These are phyloP conservation scores for Heteromyza rotundicornis DNA, from an alignment of 2,888 invertebrate genomes.

Conservation along the genomic window DNA sequence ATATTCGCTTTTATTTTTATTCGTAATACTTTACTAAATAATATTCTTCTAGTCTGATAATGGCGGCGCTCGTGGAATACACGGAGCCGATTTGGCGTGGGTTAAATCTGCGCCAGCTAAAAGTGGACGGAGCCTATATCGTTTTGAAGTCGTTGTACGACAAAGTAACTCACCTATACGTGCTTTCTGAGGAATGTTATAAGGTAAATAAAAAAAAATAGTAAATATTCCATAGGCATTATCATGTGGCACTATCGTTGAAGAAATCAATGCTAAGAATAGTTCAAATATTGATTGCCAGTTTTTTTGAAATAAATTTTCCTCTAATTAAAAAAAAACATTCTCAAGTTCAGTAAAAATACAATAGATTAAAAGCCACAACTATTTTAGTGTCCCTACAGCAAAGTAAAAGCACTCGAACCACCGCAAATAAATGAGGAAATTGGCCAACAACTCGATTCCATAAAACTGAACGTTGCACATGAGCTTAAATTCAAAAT, in stretches of 20 bases:
- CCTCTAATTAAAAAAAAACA: no score
- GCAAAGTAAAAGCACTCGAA: constrained; percentile 62
- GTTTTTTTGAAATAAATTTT: no score
- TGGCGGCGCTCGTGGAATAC: constrained; percentile 68
- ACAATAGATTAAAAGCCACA: neutral
- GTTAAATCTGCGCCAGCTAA: constrained; percentile 67
- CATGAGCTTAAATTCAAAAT: constrained; percentile 67
- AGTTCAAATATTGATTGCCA: neutral
- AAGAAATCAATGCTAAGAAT: no score
- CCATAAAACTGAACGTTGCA: constrained; percentile 65
- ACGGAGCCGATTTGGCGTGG: constrained; percentile 66
- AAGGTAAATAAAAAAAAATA: constrained; percentile 67
- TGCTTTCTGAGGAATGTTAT: constrained; percentile 74
- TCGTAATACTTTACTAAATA: no score
- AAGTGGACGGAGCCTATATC: constrained; percentile 73
- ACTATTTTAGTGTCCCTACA: constrained; percentile 70
- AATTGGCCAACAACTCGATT: constrained; percentile 29
- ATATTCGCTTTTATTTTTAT: no score
- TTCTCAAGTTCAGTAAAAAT: no score
- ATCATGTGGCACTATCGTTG: neutral
- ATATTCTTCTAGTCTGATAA: constrained; percentile 20
- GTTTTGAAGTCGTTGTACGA: constrained; percentile 58
- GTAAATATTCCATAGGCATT: neutral
- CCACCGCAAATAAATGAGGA: constrained; percentile 17
- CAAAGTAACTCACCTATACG: constrained; percentile 67